Base-by-base conservation (phyloP, 2,797 vertebrate species). In the Chaetodon trifasciatus region DNA sequence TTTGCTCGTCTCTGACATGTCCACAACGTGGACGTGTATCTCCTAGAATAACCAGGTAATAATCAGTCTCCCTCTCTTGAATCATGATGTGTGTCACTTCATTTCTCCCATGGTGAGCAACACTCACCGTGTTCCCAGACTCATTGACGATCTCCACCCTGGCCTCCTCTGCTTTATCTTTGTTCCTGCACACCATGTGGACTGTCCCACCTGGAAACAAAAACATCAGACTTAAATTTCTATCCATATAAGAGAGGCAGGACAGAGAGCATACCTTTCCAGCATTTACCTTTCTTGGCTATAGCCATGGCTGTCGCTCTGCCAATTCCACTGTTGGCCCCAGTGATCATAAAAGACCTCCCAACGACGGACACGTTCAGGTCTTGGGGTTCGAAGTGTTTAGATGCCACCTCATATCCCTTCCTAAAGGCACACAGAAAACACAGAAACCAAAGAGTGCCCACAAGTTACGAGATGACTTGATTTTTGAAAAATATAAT, bases 301-400 rank as follows among this genome's bases (percentile, higher is more conserved):
- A 96, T 93, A 66, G 88, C 89, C 84, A 89, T 88, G 63, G 94
- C 94, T 10, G 91, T 82, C 0, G 89, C 94, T 89, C 82, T 95
- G 68, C 96, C 96, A 23, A 96, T 95, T 23, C 95, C 95, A 42
- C 94, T 95, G 83, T 95, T 96, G 74, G 94, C 94, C 61, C 96
- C 95, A 0, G 95, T 96, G 77, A 96, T 85, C 94, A 96, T 94
- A 60, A 93, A 96, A 68, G 93, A 93, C 58, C 91, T 83, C 53
- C 95, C 95, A 32, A 94, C 94, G 8, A 94, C 91, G 0, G 94
- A 94, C 42, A 95, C 91, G 0, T 94, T 90, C 84, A 95, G 63
- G 57, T 95, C 93, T 69, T 88, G 83, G 9, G 82, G 82, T 11
- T 90, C 80, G 78, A 96, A 96, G 72, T 83, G 56, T 79, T 88